phyloP scores from a whole-genome alignment of 64 coral and sea anemone species.

The Catalaphyllia jardinei region DNA sequence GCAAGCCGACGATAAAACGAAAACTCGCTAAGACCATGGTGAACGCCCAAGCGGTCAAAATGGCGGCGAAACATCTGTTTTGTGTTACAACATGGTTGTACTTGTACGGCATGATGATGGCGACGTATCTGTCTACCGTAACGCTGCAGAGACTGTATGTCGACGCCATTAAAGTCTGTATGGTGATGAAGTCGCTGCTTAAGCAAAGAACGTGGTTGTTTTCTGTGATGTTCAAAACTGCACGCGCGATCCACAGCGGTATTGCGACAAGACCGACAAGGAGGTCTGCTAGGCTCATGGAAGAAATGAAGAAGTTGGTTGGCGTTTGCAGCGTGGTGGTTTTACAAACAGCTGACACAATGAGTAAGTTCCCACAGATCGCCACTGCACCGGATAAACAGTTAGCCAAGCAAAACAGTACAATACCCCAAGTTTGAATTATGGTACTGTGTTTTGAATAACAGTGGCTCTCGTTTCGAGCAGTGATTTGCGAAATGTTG shows the following conservation, averaged over 20 bases:
- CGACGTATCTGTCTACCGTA: not conserved
- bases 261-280: not conserved
- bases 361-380: not conserved
- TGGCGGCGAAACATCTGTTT: not conserved
- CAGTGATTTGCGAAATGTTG: not conserved
- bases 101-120: not conserved
- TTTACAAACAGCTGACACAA: not conserved
- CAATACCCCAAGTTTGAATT: not conserved
- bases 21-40: not conserved
- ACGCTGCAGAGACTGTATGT: not conserved
- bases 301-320: not conserved
- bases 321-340: not conserved
- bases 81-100: not conserved
- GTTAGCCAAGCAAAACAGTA: not conserved
- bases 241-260: not conserved
- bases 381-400: not conserved
- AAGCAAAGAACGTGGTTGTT: not conserved
- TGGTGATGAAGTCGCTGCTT: conserved; percentile 4
- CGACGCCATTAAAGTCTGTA: conserved; percentile 1
- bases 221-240: too few relatives aligned
- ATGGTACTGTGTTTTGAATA: not conserved
- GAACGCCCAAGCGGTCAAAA: not conserved
- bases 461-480: not conserved
- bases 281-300: not conserved
- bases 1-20: not conserved